phyloP scores from a whole-genome alignment of 2,797 vertebrate species.

The Clarias platycephalus region DNA sequence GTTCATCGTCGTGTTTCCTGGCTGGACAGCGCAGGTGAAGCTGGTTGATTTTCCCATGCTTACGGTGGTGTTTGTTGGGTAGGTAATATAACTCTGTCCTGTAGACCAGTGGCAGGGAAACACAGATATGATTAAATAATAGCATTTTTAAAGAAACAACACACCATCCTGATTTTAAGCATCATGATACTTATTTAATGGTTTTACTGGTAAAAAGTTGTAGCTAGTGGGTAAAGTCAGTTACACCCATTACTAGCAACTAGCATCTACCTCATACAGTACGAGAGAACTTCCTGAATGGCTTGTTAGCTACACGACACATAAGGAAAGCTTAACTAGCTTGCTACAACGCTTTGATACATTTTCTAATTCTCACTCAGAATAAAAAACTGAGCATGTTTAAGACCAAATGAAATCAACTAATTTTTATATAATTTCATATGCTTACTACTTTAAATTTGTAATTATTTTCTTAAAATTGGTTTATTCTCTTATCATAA shows the following conservation, averaged over 20 bases:
- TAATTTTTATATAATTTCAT: neutral
- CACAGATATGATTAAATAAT: neutral
- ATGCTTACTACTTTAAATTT: neutral
- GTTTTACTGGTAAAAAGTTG: neutral
- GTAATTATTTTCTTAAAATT: neutral
- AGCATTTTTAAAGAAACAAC: neutral
- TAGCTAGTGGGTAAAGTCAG: neutral
- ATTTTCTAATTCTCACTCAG: neutral
- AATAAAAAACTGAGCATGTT: neutral
- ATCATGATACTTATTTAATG: neutral
- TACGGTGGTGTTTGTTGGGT: slow-evolving; percentile 50
- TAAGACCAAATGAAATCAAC: neutral
- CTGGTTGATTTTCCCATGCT: slow-evolving; percentile 37
- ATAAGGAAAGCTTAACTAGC: neutral
- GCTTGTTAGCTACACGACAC: neutral
- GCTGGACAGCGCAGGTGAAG: slow-evolving; percentile 47
- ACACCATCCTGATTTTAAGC: neutral
- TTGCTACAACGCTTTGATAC: neutral
- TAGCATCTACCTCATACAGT: neutral
- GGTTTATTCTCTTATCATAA: neutral
- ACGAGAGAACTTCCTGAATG: too few relatives aligned
- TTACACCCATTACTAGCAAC: neutral
- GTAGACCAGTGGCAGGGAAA: neutral
- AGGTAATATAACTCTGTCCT: slow-evolving; percentile 10
- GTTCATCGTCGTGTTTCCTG: accelerated